Conservation (phyloP, 2,797 vertebrate genomes). For the Halcyon badia region DNA sequence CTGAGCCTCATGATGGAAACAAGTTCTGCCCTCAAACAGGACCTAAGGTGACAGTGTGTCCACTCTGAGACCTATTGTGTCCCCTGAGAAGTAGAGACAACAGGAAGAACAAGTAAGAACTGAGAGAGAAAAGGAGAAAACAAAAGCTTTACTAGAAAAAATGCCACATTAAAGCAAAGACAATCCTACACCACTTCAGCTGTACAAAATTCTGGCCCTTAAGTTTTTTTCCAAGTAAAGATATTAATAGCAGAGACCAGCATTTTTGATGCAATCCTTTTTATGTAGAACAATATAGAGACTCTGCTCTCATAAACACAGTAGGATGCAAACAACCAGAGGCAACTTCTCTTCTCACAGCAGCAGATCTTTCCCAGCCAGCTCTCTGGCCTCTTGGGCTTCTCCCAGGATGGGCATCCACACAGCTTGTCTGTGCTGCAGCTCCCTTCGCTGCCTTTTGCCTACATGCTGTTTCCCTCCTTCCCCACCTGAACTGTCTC, state of each 20-base stretch:
- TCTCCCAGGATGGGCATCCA: not conserved
- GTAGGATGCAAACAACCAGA: conserved; percentile 15
- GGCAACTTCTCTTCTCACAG: conserved; percentile 30
- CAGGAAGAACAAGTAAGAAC: not conserved
- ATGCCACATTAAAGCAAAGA: not conserved
- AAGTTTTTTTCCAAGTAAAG: conserved; percentile 20
- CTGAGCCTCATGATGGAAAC: not conserved
- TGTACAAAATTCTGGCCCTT: not conserved
- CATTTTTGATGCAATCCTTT: conserved; percentile 32
- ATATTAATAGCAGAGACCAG: conserved; percentile 46
- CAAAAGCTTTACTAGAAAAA: not conserved
- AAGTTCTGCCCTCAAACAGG: not conserved
- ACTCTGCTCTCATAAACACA: conserved; percentile 35
- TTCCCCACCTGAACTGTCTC: conserved; percentile 39
- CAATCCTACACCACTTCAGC: not conserved
- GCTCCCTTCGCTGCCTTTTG: not conserved
- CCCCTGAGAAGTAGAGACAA: not conserved
- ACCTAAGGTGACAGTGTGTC: not conserved
- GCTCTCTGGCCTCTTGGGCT: not conserved
- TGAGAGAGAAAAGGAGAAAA: not conserved
- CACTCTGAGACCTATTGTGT: not conserved
- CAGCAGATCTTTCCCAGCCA: conserved; percentile 13
- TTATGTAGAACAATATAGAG: conserved; percentile 42
- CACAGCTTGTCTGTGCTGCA: not conserved
- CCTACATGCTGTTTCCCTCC: not conserved